phyloP scores from a whole-genome alignment of 1,140 invertebrate genomes.

The Heliothis virescens region DNA sequence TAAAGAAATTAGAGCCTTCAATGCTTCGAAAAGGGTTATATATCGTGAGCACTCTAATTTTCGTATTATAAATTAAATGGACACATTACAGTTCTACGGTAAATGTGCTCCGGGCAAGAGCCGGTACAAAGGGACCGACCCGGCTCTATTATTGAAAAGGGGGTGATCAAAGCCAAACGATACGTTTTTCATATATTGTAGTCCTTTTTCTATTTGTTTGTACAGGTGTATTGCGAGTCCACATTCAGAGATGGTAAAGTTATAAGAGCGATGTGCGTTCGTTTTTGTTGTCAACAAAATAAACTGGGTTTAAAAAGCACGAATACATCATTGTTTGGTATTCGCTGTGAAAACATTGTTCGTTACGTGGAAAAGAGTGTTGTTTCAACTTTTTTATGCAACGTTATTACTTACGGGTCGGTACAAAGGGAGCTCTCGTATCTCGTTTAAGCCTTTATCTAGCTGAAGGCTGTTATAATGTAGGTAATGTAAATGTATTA shows the following conservation, averaged over 20 bases:
- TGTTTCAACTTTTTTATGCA: slow-evolving; percentile 11
- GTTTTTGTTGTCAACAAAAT: slow-evolving; percentile 56
- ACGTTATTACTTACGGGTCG: slow-evolving; percentile 20
- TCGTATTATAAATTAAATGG: slow-evolving; percentile 77
- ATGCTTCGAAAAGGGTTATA: slow-evolving; percentile 66
- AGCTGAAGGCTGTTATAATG: slow-evolving; percentile 14
- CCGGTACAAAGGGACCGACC: slow-evolving; percentile 72
- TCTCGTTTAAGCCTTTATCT: slow-evolving; percentile 13
- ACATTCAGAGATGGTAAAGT: slow-evolving; percentile 64
- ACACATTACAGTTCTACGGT: slow-evolving; percentile 71
- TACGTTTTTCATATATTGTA: slow-evolving; percentile 79
- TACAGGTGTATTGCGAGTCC: slow-evolving; percentile 68
- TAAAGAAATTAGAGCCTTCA: slow-evolving; percentile 66
- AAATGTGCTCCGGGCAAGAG: slow-evolving; percentile 63
- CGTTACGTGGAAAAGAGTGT: slow-evolving; percentile 7
- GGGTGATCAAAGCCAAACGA: slow-evolving; percentile 83
- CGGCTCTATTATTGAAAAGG: slow-evolving; percentile 82
- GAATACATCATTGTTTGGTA: slow-evolving; percentile 58
- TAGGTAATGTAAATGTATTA: slow-evolving; percentile 19
- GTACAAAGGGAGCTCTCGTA: slow-evolving; percentile 18
- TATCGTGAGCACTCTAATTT: slow-evolving; percentile 66
- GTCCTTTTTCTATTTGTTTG: slow-evolving; percentile 78
- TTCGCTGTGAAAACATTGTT: slow-evolving; percentile 27
- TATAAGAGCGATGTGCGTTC: slow-evolving; percentile 59
- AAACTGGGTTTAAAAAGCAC: slow-evolving; percentile 61